A percentile compares a stretch with the other conserved stretches of the same genome.
Conservation (phyloP, 2,113 vertebrate species). For the Etia nguti region DNA sequence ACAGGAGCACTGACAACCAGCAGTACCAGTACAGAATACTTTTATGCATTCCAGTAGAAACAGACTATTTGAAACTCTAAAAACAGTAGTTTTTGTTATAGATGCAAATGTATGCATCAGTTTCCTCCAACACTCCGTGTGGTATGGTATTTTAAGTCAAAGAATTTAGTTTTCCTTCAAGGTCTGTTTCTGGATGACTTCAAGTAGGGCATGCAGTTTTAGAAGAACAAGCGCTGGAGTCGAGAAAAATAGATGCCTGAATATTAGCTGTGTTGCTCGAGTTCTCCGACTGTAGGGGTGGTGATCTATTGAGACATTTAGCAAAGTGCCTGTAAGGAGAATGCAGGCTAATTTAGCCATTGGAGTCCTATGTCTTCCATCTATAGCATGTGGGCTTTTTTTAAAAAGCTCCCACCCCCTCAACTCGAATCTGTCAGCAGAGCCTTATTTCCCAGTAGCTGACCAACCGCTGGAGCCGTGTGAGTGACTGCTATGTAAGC, state of each 20-base stretch:
- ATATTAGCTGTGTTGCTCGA: not conserved
- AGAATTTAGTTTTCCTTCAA: not conserved
- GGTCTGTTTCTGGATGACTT: not conserved
- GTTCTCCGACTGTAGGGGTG: not conserved
- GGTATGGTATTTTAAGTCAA: not conserved
- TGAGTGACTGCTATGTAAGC: not conserved
- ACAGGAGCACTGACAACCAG: not conserved
- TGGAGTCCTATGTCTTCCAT: not conserved
- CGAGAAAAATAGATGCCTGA: not conserved
- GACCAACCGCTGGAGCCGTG: not conserved
- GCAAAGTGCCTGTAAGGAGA: not conserved
- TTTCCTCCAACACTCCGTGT: rapidly evolving
- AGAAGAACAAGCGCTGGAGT: not conserved
- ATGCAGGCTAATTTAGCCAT: not conserved
- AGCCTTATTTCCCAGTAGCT: not conserved
- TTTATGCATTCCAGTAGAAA: not conserved
- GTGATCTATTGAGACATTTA: not conserved
- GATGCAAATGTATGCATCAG: not conserved
- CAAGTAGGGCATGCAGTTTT: not conserved
- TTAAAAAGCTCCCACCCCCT: not conserved
- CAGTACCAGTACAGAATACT: not conserved
- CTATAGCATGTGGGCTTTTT: not conserved
- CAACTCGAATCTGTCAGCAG: not conserved
- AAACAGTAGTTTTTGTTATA: not conserved
- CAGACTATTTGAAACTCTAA: not conserved